phyloP scores from a whole-genome alignment of 2,797 vertebrate species.

The Australoheros facetus region DNA sequence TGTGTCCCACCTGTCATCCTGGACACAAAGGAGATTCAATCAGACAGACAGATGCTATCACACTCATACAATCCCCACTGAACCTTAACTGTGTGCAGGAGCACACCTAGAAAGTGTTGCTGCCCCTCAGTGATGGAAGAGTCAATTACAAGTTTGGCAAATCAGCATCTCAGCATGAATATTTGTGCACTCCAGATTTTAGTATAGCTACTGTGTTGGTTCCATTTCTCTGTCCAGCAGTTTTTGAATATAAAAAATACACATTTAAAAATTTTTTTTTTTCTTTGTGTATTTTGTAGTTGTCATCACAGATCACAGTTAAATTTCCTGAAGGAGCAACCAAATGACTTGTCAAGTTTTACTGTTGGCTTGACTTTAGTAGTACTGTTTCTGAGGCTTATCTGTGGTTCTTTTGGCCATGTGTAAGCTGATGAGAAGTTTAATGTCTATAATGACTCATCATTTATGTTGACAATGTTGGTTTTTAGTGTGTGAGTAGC shows the following conservation, averaged over 20 bases:
- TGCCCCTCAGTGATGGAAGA: conserved; percentile 30
- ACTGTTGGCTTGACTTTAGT: not conserved
- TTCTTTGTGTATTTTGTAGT: not conserved
- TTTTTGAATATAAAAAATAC: rapidly evolving
- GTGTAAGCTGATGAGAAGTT: not conserved
- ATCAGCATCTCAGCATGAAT: not conserved
- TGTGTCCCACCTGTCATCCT: conserved; percentile 38
- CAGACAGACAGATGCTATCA: conserved; percentile 9
- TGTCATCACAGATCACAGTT: rapidly evolving
- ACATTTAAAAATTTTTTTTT: not conserved
- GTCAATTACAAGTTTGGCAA: conserved; percentile 19
- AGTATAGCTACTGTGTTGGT: too few species aligned
- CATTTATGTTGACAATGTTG: not conserved
- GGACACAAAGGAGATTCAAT: conserved; percentile 37
- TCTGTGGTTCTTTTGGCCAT: not conserved
- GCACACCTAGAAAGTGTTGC: conserved; percentile 1
- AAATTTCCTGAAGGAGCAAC: not conserved
- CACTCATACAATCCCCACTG: not conserved
- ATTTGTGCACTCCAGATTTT: too few species aligned
- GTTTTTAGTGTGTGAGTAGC: not conserved
- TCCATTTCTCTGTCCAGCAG: not conserved
- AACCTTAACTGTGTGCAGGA: not conserved
- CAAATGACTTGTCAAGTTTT: not conserved
- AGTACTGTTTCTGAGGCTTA: not conserved
- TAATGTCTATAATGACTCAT: conserved; percentile 18